These are phyloP conservation scores for Trichomalopsis sarcophagae DNA, from an alignment of 1,140 invertebrate genomes.

Conservation along the genomic window DNA sequence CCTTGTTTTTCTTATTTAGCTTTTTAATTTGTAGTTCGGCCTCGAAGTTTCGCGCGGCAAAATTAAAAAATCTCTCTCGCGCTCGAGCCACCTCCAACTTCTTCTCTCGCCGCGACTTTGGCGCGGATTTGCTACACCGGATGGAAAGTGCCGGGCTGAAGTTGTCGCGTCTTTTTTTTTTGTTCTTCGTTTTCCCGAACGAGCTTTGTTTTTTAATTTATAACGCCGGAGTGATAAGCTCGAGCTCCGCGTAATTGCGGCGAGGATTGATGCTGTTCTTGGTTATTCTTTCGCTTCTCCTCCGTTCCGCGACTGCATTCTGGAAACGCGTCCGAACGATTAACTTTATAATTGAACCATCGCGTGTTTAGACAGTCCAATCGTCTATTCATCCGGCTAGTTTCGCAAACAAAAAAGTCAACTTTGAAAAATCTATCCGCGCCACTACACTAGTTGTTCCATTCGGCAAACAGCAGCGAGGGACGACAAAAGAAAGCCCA, in stretches of 20 bases:
- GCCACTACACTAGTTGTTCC: background rate
- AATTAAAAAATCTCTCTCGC: constrained; percentile 23
- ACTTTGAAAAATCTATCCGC: background rate
- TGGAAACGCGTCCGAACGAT: too few species aligned
- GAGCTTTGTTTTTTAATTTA: constrained; percentile 8
- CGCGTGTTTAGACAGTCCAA: too few species aligned
- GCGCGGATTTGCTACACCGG: background rate
- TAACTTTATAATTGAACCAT: too few species aligned
- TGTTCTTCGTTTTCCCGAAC: background rate
- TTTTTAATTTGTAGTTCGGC: constrained; percentile 32
- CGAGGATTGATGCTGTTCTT: background rate
- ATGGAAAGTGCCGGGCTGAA: background rate
- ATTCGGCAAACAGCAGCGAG: background rate
- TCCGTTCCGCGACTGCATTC: background rate
- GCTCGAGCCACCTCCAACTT: background rate
- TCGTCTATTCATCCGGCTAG: background rate
- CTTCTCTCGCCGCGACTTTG: background rate
- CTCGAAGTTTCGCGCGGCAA: background rate
- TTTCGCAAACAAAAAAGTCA: background rate
- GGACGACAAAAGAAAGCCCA: constrained; percentile 4
- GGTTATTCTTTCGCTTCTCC: background rate
- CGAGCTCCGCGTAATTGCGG: too few species aligned
- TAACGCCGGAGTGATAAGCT: too few species aligned
- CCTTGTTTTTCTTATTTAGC: constrained; percentile 26
- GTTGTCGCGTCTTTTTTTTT: background rate